Conservation (phyloP, 2,113 vertebrate species). For the Odobenus rosmarus region DNA sequence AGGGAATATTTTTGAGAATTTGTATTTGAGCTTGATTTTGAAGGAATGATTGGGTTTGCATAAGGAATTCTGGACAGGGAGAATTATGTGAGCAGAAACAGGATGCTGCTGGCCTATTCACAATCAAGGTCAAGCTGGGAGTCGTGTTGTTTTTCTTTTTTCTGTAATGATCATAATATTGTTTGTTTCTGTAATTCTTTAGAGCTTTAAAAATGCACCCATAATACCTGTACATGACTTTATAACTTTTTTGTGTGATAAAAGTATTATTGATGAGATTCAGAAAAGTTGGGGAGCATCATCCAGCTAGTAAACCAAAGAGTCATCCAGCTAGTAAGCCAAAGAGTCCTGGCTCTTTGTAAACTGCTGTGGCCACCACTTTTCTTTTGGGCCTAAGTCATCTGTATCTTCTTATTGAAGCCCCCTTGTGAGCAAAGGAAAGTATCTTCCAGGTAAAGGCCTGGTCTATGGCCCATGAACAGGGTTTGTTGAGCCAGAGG, state of each 20-base stretch:
- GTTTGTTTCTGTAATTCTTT: neutral
- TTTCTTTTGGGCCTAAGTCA: neutral
- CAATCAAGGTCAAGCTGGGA: neutral
- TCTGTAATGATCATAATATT: neutral
- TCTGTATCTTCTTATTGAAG: neutral
- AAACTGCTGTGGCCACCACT: neutral
- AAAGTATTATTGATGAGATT: constrained; percentile 26
- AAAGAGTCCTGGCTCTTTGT: neutral
- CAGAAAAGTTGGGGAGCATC: neutral
- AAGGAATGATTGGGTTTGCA: neutral
- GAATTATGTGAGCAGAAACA: neutral
- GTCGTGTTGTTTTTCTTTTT: neutral
- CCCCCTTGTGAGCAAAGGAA: neutral
- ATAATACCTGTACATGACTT: neutral
- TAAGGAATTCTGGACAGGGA: neutral
- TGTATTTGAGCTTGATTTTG: constrained; percentile 41
- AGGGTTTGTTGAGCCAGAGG: neutral
- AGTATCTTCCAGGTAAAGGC: neutral
- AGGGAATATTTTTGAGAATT: constrained; percentile 33
- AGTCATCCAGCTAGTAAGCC: neutral
- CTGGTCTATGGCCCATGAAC: neutral
- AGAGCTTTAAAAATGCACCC: constrained; percentile 10
- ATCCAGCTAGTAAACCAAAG: neutral
- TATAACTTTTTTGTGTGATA: neutral
- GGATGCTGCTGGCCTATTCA: neutral